Base-by-base conservation (phyloP, 2,797 vertebrate genomes). In the Eupleurogrammus muticus region DNA sequence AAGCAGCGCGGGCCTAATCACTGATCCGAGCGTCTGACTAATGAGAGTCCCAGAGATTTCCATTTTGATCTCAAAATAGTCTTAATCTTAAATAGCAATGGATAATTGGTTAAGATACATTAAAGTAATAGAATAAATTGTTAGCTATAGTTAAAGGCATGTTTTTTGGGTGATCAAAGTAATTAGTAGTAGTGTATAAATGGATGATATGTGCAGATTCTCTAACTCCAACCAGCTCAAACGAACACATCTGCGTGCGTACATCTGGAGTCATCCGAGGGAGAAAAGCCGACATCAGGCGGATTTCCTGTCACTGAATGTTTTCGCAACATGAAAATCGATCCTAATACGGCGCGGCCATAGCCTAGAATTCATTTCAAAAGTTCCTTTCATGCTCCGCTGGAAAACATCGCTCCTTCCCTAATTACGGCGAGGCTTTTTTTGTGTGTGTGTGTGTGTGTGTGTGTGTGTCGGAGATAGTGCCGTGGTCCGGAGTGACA, bases 401-500 rank as follows among this genome's bases (percentile, higher is more conserved):
- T 69, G n/a, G 3, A 66, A n/a, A 32, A 47, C 47, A 16, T 7
- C n/a, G 9, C 58, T 59, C 5, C 17, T 47, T 53, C 6, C 50
- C 28, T 21, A 62, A 40, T 64, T 40, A 58, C 28, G 6, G 28
- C 6, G 28, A 53, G 14, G 14, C n/a, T 50, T 56, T 73, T n/a
- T n/a, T n/a, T n/a, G n/a, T n/a, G n/a, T n/a, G n/a, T n/a, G n/a
- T n/a, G n/a, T n/a, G n/a, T n/a, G n/a, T n/a, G n/a, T n/a, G n/a
- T n/a, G n/a, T n/a, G n/a, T n/a, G 46, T 3, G 8, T 49, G 23
- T 14, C 16, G 21, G 28, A 53, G 73, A 80, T 63, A 78, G 68
- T 66, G 35, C 68, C 69, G 12, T n/a, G 21, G 54, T 36, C 67
- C 52, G 52, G 75, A 78, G 81, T 58, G 74, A 56, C 82, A 86